Evolutionary conservation across 1,140 invertebrate genomes (phyloP).

Genomic region (Dinoponera quadriceps): DNA sequence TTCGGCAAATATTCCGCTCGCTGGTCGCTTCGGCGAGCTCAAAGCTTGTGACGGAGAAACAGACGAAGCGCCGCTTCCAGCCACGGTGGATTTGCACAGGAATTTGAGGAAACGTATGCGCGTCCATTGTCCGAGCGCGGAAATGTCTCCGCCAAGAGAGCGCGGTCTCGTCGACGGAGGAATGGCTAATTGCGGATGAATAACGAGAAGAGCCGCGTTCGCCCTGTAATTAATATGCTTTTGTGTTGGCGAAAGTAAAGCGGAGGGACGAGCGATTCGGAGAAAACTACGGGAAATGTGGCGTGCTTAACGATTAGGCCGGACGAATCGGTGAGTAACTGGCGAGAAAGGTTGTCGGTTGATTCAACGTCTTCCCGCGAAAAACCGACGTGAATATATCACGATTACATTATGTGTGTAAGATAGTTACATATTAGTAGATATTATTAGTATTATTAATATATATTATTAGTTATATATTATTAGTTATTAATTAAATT

Average conservation of each 20-base stretch:
- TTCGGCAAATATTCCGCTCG: slow-evolving; percentile 53
- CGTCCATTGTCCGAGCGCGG: slow-evolving; percentile 34
- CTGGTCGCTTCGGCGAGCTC: slow-evolving; percentile 22
- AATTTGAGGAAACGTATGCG: slow-evolving; percentile 40
- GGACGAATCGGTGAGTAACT: neutral
- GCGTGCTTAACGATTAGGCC: neutral
- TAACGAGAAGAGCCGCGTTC: slow-evolving; percentile 22
- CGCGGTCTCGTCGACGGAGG: neutral
- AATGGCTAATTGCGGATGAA: slow-evolving; percentile 30
- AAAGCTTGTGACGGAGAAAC: slow-evolving; percentile 39
- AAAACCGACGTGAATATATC: neutral
- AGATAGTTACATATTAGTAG: no score
- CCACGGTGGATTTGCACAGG: slow-evolving; percentile 35
- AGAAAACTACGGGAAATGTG: neutral
- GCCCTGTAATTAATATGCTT: slow-evolving; percentile 12
- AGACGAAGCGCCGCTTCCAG: slow-evolving; percentile 28
- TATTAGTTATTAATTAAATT: no score
- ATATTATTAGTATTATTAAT: no score
- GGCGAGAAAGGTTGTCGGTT: neutral
- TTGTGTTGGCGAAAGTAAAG: neutral
- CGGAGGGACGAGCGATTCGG: neutral
- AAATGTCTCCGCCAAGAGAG: slow-evolving; percentile 28
- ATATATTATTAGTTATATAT: no score
- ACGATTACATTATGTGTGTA: no score
- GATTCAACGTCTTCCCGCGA: neutral